A percentile compares a stretch with the other conserved stretches of the same genome.
phyloP scores from a whole-genome alignment of 1,140 invertebrate species.

The Scaptomyza hsui region DNA sequence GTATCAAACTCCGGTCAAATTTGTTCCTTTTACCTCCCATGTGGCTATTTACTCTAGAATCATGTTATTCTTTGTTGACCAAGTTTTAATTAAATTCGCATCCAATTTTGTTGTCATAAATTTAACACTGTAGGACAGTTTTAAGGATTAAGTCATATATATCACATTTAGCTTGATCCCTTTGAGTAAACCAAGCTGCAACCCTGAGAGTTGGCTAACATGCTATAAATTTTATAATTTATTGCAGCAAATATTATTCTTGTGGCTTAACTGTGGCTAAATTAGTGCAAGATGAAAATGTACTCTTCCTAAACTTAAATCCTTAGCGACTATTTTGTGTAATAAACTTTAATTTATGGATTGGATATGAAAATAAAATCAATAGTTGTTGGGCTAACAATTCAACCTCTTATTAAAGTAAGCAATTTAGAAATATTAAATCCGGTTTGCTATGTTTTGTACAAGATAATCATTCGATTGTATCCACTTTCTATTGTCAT shows the following conservation, averaged over 20 bases:
- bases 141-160: constrained; percentile 25
- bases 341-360: neutral
- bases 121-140: neutral
- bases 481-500: constrained; percentile 9
- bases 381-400: neutral
- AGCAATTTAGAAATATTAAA: neutral
- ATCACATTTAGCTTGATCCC: constrained; percentile 13
- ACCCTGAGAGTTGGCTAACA: neutral
- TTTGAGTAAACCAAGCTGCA: neutral
- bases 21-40: too few relatives aligned
- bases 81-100: constrained; percentile 54
- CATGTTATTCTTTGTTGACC: constrained; percentile 25
- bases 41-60: neutral
- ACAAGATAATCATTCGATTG: neutral
- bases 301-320: neutral
- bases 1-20: too few relatives aligned
- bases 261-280: neutral
- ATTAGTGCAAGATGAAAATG: neutral
- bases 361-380: neutral
- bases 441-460: neutral
- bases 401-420: neutral
- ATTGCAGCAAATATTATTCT: neutral
- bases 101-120: constrained; percentile 21
- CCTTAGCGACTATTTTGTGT: too few relatives aligned
- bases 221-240: constrained; percentile 7